These are phyloP conservation scores for Ictalurus furcatus DNA, from an alignment of 2,113 vertebrate species.

Conservation along the genomic window DNA sequence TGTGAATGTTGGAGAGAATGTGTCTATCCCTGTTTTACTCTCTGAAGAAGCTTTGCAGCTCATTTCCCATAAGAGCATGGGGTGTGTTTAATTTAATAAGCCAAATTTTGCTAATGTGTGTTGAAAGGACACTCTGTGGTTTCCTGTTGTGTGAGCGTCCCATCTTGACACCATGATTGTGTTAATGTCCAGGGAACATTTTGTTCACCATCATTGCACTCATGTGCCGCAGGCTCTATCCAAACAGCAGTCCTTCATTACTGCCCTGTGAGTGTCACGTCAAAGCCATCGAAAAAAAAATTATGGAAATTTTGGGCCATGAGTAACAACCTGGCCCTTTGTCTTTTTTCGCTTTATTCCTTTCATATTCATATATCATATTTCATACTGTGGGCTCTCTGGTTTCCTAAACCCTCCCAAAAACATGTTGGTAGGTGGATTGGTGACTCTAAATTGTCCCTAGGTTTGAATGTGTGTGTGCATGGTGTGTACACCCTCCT, in stretches of 20 bases:
- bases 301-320: background rate
- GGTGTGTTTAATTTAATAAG: conserved; percentile 45
- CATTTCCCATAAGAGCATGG: background rate
- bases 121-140: conserved; percentile 34
- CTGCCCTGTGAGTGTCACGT: background rate
- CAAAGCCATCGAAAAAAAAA: background rate
- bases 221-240: conserved; percentile 19
- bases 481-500: background rate
- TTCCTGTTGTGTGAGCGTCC: conserved; percentile 26
- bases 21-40: background rate
- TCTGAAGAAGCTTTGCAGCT: conserved; percentile 16
- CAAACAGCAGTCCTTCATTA: conserved; percentile 27
- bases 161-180: conserved; percentile 12
- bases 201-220: conserved; percentile 43
- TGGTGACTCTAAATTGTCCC: background rate
- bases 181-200: conserved; percentile 21
- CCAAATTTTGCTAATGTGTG: conserved; percentile 46
- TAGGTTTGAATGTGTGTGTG: background rate
- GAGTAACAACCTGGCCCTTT: background rate
- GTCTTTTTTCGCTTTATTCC: background rate
- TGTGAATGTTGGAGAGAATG: background rate
- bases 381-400: background rate
- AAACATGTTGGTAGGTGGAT: background rate
- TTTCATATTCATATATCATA: no score
- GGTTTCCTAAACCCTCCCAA: background rate